These are phyloP conservation scores for Phataginus tetradactyla DNA, from an alignment of 2,797 vertebrate species.

Conservation along the genomic window DNA sequence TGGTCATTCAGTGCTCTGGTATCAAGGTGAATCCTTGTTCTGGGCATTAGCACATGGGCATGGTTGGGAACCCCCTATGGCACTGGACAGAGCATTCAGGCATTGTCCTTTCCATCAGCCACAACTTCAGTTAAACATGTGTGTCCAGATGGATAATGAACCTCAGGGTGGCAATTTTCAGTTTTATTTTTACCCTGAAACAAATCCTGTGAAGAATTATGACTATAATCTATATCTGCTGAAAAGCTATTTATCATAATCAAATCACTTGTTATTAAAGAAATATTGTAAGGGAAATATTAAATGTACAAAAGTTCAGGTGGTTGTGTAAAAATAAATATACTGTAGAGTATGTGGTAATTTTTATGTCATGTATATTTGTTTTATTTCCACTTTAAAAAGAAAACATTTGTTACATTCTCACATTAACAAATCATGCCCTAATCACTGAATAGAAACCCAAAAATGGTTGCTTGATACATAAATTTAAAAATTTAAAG, in stretches of 20 bases:
- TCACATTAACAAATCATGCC: background rate
- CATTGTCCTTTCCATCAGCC: rapidly evolving
- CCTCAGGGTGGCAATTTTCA: background rate
- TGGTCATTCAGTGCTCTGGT: rapidly evolving
- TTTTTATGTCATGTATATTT: background rate
- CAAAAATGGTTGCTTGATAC: background rate
- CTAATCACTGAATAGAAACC: background rate
- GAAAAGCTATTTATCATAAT: slow-evolving; percentile 6
- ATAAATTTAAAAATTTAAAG: background rate
- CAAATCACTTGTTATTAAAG: background rate
- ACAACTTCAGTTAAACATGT: background rate
- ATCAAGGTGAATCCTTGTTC: no score
- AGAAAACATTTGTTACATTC: background rate
- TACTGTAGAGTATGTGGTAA: background rate
- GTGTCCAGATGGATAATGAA: background rate
- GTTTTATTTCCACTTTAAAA: slow-evolving; percentile 9
- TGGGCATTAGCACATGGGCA: rapidly evolving
- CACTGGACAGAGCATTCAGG: background rate
- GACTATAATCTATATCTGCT: background rate
- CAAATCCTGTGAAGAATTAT: slow-evolving; percentile 27
- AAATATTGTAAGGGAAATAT: background rate
- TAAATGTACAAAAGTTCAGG: background rate
- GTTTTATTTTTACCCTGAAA: background rate
- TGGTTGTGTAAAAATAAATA: background rate
- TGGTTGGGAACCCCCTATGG: rapidly evolving